phyloP scores from a whole-genome alignment of 2,888 invertebrate species.

The Apodemia hepburni region DNA sequence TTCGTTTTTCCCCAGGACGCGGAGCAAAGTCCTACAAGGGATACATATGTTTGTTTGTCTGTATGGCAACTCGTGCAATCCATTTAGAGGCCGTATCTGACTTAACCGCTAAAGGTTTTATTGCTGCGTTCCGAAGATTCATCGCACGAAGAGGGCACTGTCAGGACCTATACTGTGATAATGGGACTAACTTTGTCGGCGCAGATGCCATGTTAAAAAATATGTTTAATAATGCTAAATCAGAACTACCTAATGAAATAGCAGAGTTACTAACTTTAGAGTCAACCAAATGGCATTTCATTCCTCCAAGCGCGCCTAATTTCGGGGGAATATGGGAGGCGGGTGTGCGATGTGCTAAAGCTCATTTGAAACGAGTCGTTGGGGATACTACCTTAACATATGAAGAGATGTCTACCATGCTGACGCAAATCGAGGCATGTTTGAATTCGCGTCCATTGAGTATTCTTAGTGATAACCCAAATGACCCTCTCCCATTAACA shows the following conservation, averaged over 20 bases:
- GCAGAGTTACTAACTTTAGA: constrained; percentile 16
- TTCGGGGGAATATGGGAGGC: constrained; percentile 31
- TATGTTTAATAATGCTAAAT: constrained; percentile 22
- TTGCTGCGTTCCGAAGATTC: constrained; percentile 31
- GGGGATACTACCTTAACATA: constrained; percentile 26
- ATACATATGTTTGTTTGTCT: constrained; percentile 30
- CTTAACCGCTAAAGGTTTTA: constrained; percentile 34
- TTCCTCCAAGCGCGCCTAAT: constrained; percentile 29
- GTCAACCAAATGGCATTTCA: constrained; percentile 26
- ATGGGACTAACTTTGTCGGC: constrained; percentile 33
- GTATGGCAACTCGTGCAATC: constrained; percentile 30
- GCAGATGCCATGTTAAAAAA: constrained; percentile 24
- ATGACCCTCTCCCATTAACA: constrained; percentile 28
- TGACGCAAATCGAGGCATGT: constrained; percentile 31
- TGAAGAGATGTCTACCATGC: constrained; percentile 30
- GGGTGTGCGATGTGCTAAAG: constrained; percentile 22
- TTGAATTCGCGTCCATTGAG: constrained; percentile 31
- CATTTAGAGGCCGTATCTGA: constrained; percentile 33
- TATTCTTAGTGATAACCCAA: constrained; percentile 24
- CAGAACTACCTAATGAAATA: constrained; percentile 22
- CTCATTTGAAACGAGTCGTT: constrained; percentile 22
- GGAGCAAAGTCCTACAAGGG: constrained; percentile 31
- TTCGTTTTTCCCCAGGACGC: constrained; percentile 30
- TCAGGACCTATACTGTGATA: constrained; percentile 29
- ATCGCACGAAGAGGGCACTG: constrained; percentile 27